Evolutionary conservation across 2,797 vertebrate genomes (phyloP).

Genomic region (Avahi laniger): DNA sequence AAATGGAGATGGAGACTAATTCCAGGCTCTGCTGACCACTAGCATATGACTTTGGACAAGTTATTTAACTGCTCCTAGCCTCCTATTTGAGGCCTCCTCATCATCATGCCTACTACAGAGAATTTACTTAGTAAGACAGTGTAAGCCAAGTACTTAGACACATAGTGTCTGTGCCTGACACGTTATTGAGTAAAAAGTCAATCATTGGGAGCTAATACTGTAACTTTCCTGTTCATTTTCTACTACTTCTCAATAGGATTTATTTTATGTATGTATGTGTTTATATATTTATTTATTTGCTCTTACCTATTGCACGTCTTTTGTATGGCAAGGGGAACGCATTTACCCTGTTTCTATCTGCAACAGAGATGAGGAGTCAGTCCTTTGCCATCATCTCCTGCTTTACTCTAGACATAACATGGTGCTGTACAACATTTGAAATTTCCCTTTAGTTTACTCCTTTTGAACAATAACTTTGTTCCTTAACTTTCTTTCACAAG

Average conservation of each 20-base stretch:
- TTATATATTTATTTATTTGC: not conserved
- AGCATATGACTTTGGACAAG: not conserved
- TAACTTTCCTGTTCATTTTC: not conserved
- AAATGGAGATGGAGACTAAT: not conserved
- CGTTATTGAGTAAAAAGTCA: not conserved
- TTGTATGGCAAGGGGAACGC: not conserved
- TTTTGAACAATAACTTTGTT: not conserved
- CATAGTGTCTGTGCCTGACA: not conserved
- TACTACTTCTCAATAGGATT: not conserved
- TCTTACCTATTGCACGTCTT: not conserved
- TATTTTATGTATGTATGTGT: not conserved
- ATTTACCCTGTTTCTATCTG: not conserved
- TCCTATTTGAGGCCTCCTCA: not conserved
- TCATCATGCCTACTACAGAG: not conserved
- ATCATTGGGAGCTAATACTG: not conserved
- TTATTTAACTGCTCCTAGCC: not conserved
- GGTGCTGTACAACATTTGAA: not conserved
- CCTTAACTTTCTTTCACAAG: not conserved
- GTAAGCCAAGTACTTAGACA: not conserved
- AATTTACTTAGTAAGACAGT: not conserved
- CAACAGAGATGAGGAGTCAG: not conserved
- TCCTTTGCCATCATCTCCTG: not conserved
- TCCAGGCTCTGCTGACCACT: not conserved
- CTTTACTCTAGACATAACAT: not conserved
- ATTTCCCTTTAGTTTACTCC: not conserved